Conservation (phyloP, 2,888 invertebrate genomes). For the Zygothrica quintamaculata region DNA sequence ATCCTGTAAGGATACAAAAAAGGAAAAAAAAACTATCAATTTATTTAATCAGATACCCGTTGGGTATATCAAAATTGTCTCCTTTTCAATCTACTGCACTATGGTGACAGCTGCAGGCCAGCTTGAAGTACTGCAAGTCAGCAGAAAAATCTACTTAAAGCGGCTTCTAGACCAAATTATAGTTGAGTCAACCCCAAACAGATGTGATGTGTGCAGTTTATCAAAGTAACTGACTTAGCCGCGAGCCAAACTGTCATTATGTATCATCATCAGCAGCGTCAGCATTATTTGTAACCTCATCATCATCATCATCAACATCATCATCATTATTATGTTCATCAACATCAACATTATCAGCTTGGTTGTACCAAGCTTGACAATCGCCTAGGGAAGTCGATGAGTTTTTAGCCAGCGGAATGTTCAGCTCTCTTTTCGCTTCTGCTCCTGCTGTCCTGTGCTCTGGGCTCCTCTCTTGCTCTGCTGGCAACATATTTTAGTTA, state of each 20-base stretch:
- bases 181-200: constrained; percentile 26
- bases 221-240: constrained; percentile 57
- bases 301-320: constrained; percentile 29
- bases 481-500: neutral
- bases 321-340: constrained; percentile 13
- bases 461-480: no score
- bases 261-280: constrained; percentile 41
- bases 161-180: constrained; percentile 1
- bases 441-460: no score
- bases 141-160: constrained; percentile 23
- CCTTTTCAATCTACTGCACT: neutral
- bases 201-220: constrained; percentile 56
- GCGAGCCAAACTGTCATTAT: constrained; percentile 55
- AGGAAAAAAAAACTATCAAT: no score
- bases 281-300: constrained; percentile 3
- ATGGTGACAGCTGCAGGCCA: constrained; percentile 11
- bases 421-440: no score
- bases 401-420: no score
- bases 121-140: constrained; percentile 32
- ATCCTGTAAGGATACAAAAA: no score
- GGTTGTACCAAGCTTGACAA: neutral
- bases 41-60: neutral
- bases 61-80: neutral
- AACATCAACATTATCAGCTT: constrained; percentile 26
- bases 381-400: neutral